These are phyloP conservation scores for Otolemur crassicaudatus DNA, from an alignment of 2,797 vertebrate species.

Conservation along the genomic window DNA sequence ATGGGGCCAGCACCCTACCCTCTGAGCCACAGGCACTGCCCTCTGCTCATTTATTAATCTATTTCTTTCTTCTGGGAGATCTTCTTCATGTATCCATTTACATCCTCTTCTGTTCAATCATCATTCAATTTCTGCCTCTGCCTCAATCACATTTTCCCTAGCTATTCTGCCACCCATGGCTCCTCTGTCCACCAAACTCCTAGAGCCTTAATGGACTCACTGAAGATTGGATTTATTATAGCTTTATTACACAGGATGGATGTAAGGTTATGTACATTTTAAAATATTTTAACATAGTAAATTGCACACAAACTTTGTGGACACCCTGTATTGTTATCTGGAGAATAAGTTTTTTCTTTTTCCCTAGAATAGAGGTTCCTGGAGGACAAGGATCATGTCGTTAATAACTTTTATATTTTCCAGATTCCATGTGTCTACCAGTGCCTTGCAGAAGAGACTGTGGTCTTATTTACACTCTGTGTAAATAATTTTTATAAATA, in stretches of 20 bases:
- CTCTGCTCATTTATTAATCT: background rate
- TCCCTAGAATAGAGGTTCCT: constrained; percentile 5
- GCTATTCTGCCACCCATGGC: background rate
- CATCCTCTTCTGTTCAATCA: background rate
- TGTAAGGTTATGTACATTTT: no score
- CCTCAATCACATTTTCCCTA: no score
- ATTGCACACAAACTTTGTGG: no score
- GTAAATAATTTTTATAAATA: constrained; percentile 17
- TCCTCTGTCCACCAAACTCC: background rate
- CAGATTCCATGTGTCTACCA: background rate
- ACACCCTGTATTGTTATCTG: background rate
- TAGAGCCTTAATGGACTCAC: background rate
- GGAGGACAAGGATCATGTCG: constrained; percentile 24
- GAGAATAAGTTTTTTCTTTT: background rate
- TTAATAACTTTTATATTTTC: background rate
- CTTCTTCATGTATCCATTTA: background rate
- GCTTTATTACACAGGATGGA: background rate
- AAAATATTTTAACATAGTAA: no score
- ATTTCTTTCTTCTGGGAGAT: background rate
- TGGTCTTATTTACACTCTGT: background rate
- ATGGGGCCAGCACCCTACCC: no score
- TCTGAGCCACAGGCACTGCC: no score
- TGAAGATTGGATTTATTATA: background rate
- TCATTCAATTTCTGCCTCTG: background rate
- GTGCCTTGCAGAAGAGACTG: background rate